Evolutionary conservation across 2,113 vertebrate genomes (phyloP).

Genomic region (Terrapene triunguis): DNA sequence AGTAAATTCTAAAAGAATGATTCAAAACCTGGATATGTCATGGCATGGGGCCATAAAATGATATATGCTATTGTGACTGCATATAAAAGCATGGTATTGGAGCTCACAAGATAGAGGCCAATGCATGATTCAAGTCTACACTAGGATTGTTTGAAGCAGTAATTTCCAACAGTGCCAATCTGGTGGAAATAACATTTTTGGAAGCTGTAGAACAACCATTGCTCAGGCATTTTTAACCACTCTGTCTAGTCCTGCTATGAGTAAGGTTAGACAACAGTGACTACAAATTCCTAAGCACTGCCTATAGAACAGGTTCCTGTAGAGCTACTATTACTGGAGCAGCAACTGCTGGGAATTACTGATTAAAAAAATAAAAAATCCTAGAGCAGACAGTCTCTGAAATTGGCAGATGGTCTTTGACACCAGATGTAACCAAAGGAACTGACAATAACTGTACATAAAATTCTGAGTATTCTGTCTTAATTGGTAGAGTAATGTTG

Average conservation of each 20-base stretch:
- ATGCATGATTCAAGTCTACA: slow-evolving; percentile 11
- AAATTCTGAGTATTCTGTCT: neutral
- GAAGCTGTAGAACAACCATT: neutral
- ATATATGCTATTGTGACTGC: slow-evolving; percentile 1
- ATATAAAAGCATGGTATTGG: neutral
- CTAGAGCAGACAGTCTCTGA: neutral
- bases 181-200: slow-evolving; percentile 37
- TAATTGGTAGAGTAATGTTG: neutral
- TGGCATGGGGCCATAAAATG: neutral
- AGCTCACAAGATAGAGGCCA: neutral
- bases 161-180: slow-evolving; percentile 9
- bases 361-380: neutral
- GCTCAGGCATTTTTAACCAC: slow-evolving; percentile 10
- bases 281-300: neutral
- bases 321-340: neutral
- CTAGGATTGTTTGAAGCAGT: slow-evolving; percentile 7
- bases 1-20: neutral
- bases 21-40: neutral
- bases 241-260: slow-evolving; percentile 11
- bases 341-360: neutral
- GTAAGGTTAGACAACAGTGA: neutral
- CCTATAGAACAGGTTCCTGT: neutral
- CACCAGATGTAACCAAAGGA: neutral
- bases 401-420: neutral
- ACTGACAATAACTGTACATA: neutral